Percentiles rank a stretch among this genome's conserved stretches.
These are phyloP conservation scores for Pampus argenteus DNA, from an alignment of 2,797 vertebrate species.

Conservation along the genomic window DNA sequence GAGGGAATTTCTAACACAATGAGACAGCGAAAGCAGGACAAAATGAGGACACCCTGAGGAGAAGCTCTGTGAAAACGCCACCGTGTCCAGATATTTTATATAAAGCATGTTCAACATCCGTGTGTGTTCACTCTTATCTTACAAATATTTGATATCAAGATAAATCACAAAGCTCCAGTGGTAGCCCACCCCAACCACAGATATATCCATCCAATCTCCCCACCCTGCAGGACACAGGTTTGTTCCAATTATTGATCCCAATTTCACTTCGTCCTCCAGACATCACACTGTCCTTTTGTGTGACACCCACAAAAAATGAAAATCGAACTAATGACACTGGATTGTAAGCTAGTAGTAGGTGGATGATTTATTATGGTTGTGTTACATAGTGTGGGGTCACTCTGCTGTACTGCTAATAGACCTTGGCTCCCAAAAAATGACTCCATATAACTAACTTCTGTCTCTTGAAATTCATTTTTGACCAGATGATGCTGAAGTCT, in stretches of 20 bases:
- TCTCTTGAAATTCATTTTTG: background rate
- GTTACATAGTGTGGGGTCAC: too few species aligned
- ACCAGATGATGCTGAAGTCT: background rate
- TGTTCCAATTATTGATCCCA: constrained; percentile 23
- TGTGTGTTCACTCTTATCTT: background rate
- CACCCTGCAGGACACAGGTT: constrained; percentile 8
- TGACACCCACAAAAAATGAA: constrained; percentile 11
- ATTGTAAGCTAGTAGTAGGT: background rate
- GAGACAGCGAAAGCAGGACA: background rate
- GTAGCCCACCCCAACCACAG: background rate
- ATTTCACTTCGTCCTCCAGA: constrained; percentile 2
- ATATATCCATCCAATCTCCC: background rate
- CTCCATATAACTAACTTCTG: background rate
- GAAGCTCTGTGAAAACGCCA: background rate
- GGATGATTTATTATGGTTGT: background rate
- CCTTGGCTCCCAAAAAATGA: too few species aligned
- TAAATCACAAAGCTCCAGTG: background rate
- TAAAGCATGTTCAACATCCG: background rate
- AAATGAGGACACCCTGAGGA: background rate
- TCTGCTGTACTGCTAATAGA: background rate
- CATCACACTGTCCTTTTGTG: constrained; percentile 3
- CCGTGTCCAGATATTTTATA: background rate
- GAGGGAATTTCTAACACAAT: background rate
- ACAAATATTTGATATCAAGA: constrained; percentile 11
- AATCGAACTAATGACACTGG: constrained; percentile 4